A percentile compares a stretch with the other conserved stretches of the same genome.
phyloP scores from a whole-genome alignment of 2,113 vertebrate species.

The Brienomyrus brachyistius region DNA sequence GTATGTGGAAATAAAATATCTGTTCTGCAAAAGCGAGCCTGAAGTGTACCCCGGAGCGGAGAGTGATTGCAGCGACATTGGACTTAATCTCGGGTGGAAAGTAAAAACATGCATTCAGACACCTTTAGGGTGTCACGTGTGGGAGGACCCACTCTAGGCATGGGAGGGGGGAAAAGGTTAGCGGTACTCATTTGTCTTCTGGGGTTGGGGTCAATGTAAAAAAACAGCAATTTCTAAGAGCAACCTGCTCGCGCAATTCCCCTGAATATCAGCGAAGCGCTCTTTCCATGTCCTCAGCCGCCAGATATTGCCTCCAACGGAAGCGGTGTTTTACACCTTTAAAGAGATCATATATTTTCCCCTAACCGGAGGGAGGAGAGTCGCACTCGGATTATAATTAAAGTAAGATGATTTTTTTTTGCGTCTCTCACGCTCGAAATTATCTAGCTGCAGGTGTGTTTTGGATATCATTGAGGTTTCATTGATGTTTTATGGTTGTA shows the following conservation, averaged over 20 bases:
- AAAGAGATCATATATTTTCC: neutral
- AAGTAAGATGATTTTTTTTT: neutral
- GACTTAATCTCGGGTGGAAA: neutral
- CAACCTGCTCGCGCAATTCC: neutral
- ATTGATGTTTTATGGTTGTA: neutral
- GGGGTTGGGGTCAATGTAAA: neutral
- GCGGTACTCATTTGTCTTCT: constrained; percentile 5
- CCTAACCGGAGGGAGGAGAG: neutral
- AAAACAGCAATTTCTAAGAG: neutral
- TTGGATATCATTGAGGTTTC: neutral
- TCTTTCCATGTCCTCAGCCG: neutral
- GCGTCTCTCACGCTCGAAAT: neutral
- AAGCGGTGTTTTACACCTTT: neutral
- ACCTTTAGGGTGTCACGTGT: neutral
- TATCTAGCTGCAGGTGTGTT: constrained; percentile 1
- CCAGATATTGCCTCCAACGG: constrained; percentile 1
- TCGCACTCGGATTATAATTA: neutral
- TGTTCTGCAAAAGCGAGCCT: neutral
- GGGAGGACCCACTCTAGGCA: neutral
- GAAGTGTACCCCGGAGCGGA: neutral
- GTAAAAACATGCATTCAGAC: neutral
- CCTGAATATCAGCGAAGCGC: constrained; percentile 1
- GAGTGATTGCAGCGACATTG: neutral
- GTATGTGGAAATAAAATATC: neutral
- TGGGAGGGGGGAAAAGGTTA: neutral